phyloP scores from a whole-genome alignment of 2,888 invertebrate species.

The Opisthograptis luteolata region DNA sequence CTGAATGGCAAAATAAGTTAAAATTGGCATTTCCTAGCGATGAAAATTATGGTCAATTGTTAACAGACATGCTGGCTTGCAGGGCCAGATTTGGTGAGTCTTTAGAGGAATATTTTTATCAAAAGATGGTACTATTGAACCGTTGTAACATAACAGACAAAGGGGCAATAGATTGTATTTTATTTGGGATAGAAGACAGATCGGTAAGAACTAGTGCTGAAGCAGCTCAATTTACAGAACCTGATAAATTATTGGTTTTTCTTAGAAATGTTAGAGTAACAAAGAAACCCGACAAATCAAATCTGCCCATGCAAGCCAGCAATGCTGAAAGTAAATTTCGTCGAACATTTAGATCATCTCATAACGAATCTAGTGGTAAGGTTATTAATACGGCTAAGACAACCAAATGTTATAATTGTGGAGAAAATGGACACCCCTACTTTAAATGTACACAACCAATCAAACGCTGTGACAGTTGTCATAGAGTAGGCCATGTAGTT shows the following conservation, averaged over 20 bases:
- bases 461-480: background rate
- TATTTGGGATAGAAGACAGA: slow-evolving; percentile 6
- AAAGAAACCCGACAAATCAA: background rate
- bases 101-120: slow-evolving; percentile 6
- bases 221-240: slow-evolving; percentile 2
- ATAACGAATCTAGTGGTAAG: background rate
- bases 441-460: background rate
- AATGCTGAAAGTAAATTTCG: background rate
- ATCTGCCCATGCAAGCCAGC: background rate
- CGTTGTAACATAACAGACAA: background rate
- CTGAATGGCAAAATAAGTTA: slow-evolving; percentile 1
- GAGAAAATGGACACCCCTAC: background rate
- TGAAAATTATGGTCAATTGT: slow-evolving; percentile 1
- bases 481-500: background rate
- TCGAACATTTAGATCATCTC: background rate
- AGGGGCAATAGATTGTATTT: background rate
- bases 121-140: slow-evolving; percentile 2
- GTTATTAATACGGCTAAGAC: background rate
- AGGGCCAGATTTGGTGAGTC: slow-evolving; percentile 1
- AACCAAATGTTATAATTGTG: background rate
- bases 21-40: background rate
- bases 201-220: background rate
- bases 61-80: background rate
- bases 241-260: slow-evolving; percentile 1
- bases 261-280: background rate